A percentile compares a stretch with the other conserved stretches of the same genome.
Evolutionary conservation across 2,113 vertebrate genomes (phyloP).

Genomic region (Heliornis fulica): DNA sequence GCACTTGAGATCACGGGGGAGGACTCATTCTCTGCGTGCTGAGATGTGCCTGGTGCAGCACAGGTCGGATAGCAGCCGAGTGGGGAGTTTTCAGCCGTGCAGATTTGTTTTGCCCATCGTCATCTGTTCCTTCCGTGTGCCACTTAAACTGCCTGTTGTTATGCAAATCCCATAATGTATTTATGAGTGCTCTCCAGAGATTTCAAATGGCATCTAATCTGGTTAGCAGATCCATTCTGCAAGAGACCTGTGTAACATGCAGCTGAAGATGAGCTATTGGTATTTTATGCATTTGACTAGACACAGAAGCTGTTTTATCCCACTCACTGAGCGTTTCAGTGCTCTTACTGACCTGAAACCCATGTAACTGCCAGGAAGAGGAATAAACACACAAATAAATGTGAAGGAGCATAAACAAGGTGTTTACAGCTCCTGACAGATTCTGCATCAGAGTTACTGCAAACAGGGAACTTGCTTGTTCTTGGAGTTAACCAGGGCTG

Average conservation of each 20-base stretch:
- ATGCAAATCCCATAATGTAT: constrained; percentile 37
- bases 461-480: background rate
- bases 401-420: background rate
- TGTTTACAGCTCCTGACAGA: background rate
- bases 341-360: background rate
- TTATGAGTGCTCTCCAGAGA: constrained; percentile 51
- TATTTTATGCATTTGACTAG: background rate
- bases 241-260: background rate
- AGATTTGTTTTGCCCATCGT: constrained; percentile 17
- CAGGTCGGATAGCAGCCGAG: background rate
- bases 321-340: background rate
- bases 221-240: constrained; percentile 31
- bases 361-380: background rate
- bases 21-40: background rate
- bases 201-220: constrained; percentile 41
- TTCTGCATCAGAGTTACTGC: background rate
- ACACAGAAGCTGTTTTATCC: background rate
- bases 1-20: background rate
- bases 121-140: constrained; percentile 40
- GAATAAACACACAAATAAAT: background rate
- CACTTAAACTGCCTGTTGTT: constrained; percentile 49
- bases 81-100: background rate
- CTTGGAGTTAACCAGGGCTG: background rate
- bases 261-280: background rate
- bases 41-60: background rate